Conservation (phyloP, 2,113 vertebrate genomes). For the Leptocoma aspasia region DNA sequence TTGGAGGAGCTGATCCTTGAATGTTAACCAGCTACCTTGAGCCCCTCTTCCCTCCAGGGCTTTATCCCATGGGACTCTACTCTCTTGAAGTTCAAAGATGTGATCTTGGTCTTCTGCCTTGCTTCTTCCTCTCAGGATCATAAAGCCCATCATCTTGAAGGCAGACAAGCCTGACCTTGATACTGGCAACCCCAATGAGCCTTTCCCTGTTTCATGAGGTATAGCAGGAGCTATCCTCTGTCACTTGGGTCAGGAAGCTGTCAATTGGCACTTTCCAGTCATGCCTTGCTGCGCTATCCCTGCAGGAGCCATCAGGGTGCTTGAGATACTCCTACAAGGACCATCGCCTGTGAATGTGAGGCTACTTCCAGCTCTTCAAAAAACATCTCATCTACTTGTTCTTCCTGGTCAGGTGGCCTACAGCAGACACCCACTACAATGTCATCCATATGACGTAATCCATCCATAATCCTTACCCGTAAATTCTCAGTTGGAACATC, state of each 20-base stretch:
- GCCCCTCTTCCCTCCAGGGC: neutral
- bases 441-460: neutral
- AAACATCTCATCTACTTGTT: neutral
- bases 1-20: neutral
- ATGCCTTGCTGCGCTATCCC: accelerated
- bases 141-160: neutral
- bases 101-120: neutral
- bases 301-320: neutral
- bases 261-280: neutral
- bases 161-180: neutral
- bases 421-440: neutral
- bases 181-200: neutral
- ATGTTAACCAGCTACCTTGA: neutral
- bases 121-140: neutral
- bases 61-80: neutral
- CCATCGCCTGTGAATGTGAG: accelerated
- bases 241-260: neutral
- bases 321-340: neutral
- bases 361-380: neutral
- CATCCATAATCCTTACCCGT: neutral
- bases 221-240: neutral
- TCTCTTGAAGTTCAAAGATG: neutral
- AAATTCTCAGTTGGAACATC: neutral
- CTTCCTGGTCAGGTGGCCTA: neutral
- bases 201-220: neutral